Evolutionary conservation across 1,140 invertebrate genomes (phyloP).

Genomic region (Doryteuthis pealeii): DNA sequence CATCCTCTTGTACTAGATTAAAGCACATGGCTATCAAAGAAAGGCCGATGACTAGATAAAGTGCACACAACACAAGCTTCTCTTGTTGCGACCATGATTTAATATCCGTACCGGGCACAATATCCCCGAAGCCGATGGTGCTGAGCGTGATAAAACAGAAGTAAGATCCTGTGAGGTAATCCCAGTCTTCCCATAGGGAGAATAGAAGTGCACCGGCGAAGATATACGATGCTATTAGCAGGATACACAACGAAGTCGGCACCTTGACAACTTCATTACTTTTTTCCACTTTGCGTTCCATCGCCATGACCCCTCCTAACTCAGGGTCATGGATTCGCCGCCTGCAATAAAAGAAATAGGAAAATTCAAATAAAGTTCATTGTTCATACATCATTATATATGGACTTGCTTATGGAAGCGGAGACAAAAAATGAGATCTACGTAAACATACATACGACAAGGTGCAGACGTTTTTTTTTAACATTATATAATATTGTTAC

Average conservation of each 20-base stretch:
- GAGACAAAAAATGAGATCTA: no score
- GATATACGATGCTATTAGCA: slow-evolving; percentile 58
- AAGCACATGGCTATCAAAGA: slow-evolving; percentile 98
- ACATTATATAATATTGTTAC: no score
- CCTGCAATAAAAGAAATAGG: background rate
- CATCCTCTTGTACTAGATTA: slow-evolving; percentile 95
- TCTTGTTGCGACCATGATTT: slow-evolving; percentile 50
- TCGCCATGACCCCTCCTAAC: slow-evolving; percentile 3
- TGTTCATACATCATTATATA: no score
- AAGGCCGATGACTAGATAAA: slow-evolving; percentile 82
- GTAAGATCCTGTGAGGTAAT: slow-evolving; percentile 86
- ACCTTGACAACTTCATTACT: slow-evolving; percentile 45
- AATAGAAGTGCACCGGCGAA: slow-evolving; percentile 57
- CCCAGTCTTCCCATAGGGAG: slow-evolving; percentile 64
- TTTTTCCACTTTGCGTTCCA: slow-evolving; percentile 37
- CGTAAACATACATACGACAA: no score
- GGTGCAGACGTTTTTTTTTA: no score
- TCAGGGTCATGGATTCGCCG: background rate
- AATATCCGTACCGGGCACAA: slow-evolving; percentile 67
- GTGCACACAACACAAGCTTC: slow-evolving; percentile 53
- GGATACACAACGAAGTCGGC: slow-evolving; percentile 48
- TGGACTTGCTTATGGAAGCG: no score
- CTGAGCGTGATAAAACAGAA: slow-evolving; percentile 86
- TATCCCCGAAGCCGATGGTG: slow-evolving; percentile 89
- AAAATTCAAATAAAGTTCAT: background rate